Evolutionary conservation across 2,888 invertebrate species (phyloP), one percentile per base, ranked within the genome.

Genomic region (Creontiades dilutus): DNA sequence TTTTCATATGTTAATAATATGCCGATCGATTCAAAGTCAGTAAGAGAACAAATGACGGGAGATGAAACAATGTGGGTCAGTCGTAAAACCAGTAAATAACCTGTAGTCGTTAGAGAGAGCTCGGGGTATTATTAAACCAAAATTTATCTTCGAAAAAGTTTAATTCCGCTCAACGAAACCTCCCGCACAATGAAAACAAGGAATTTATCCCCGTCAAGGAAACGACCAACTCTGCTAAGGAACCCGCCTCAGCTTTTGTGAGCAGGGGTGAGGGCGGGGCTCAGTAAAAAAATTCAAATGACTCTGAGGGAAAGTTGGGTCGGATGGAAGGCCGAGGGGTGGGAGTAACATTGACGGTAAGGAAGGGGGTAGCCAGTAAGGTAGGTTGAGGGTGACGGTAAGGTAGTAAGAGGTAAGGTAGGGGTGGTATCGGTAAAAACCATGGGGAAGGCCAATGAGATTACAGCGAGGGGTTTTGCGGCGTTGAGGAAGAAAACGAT

Each of bases 401-500:
- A 16, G 19, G 61, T 16, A 61, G 61, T 37, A 52, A 52, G 52
- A 52, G 16, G 16, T 52, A 16, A 16, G 52, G 52, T 52, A 52
- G 16, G 37, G 37, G 68, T 7, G 68, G 68, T 19, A 68, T 68
- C 68, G 68, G 68, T 68, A 68, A 68, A 68, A 68, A 68, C 68
- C 68, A 23, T 68, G 23, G 68, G 68, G 68, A 13, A 68, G 68
- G 68, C 23, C 68, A 68, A 68, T 68, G 68, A 68, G 68, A 68
- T 68, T 68, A 68, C 68, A 23, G 68, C 7, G 61, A 27, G 27
- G 27, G 23, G 68, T 23, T 19, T 68, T 68, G 68, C 27, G 82
- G 52, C 16, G 82, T 82, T n/a, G 82, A 82, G 52, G 52, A 82
- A 27, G 82, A 52, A 80, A 48, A 80, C 46, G 47, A 82, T 27